Conservation (phyloP, 2,888 invertebrate genomes). For the Sphaerophoria taeniata region DNA sequence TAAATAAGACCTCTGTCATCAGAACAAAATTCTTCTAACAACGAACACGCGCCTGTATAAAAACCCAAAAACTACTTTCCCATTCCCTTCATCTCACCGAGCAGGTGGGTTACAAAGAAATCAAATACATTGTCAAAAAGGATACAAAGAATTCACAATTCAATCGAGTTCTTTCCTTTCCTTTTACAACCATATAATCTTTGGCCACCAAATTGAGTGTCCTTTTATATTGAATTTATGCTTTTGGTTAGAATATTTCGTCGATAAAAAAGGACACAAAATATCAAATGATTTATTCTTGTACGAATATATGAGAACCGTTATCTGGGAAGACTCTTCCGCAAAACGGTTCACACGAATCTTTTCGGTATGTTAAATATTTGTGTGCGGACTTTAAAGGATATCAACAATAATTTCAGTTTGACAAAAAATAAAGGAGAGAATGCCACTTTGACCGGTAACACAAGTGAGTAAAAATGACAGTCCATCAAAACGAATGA, state of each 20-base stretch:
- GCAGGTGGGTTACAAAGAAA: slow-evolving; percentile 58
- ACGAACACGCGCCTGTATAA: slow-evolving; percentile 67
- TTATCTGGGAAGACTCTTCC: slow-evolving; percentile 63
- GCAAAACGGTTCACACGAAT: too few species aligned
- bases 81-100: slow-evolving; percentile 11
- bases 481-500: too few species aligned
- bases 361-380: too few species aligned
- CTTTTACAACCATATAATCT: not conserved
- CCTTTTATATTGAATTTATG: slow-evolving; percentile 37
- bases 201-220: slow-evolving; percentile 52
- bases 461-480: too few species aligned
- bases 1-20: too few species aligned
- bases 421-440: too few species aligned
- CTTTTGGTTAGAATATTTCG: slow-evolving; percentile 7
- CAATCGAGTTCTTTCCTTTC: not conserved
- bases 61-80: slow-evolving; percentile 21
- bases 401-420: too few species aligned
- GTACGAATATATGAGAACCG: slow-evolving; percentile 59
- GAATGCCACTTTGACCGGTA: too few species aligned
- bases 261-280: slow-evolving; percentile 39
- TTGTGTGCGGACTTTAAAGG: too few species aligned
- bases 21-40: slow-evolving; percentile 34
- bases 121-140: too few species aligned
- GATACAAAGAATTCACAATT: slow-evolving; percentile 1
- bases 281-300: slow-evolving; percentile 54